Evolutionary conservation across 2,888 invertebrate species (phyloP), one percentile per base, ranked within the genome.

Genomic region (Agrotis segetum): DNA sequence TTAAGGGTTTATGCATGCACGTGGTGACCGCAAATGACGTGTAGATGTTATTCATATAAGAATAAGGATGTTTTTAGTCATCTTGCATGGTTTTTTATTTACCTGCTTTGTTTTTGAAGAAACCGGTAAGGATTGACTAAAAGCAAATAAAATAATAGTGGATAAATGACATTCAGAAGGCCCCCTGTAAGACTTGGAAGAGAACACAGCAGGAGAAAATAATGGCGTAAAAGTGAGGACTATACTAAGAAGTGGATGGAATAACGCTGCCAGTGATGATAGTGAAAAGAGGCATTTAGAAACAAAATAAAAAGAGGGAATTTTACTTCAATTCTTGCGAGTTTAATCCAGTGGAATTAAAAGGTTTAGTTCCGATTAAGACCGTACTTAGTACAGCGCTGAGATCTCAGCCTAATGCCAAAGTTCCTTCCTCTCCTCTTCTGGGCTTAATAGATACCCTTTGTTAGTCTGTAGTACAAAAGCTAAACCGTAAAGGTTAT

Each of bases 401-500:
- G 29, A 14, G 63, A 58, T 71, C 46, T 11, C 29, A 34, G 56
- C 50, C 67, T 61, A 74, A 70, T 75, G 44, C 55, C 62, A 74
- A 74, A 74, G 71, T 71, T 58, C 59, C 21, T 58, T 67, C 61
- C 55, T 67, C 61, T 64, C 58, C 60, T 49, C 58, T 66, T 67
- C 59, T 46, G 61, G 24, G 46, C 47, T 60, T 29, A 44, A 21
- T 67, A 56, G n/a, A 56, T 29, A 47, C 58, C 56, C 65, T 70
- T 67, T 55, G 59, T 24, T 24, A 21, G 17, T 67, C 67, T 53
- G 44, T 16, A 62, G 16, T 68, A 29, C 19, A 40, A 56, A 68
- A 63, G 70, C n/a, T 61, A 68, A 61, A 64, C 74, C n/a, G 40
- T 68, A 67, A 84, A 84, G 76, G 63, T 77, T 68, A 75, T 52